These are phyloP conservation scores for Chionomys nivalis DNA, from an alignment of 2,113 vertebrate genomes.

Conservation along the genomic window DNA sequence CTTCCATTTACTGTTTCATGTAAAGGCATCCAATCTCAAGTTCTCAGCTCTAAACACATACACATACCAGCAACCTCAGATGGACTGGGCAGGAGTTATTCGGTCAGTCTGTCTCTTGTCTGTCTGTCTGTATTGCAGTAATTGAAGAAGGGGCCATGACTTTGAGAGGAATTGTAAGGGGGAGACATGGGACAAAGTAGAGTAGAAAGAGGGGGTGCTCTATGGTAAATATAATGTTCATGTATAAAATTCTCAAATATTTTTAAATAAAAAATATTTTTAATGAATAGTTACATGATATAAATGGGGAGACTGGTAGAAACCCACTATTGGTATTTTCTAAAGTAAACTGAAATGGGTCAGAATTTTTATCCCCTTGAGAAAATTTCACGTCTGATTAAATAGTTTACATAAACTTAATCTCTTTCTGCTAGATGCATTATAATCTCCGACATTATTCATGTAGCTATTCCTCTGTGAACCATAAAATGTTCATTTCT, in stretches of 20 bases:
- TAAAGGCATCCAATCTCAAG: neutral
- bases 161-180: neutral
- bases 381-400: conserved; percentile 90
- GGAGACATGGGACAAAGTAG: neutral
- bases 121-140: neutral
- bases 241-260: neutral
- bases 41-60: neutral
- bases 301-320: conserved; percentile 60
- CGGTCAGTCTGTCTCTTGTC: neutral
- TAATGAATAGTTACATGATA: conserved; percentile 82
- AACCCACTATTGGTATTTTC: conserved; percentile 80
- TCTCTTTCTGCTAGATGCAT: conserved; percentile 89
- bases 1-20: neutral
- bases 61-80: neutral
- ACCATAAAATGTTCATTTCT: conserved; percentile 92
- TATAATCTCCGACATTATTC: conserved; percentile 92
- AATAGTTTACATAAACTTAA: conserved; percentile 93
- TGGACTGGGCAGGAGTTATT: conserved; percentile 39
- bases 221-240: neutral
- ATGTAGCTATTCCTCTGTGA: conserved; percentile 91
- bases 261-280: conserved; percentile 51
- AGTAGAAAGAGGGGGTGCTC: neutral
- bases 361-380: conserved; percentile 88
- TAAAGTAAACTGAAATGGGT: conserved; percentile 88
- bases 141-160: no score